These are phyloP conservation scores for Hirundichthys speculiger DNA, from an alignment of 2,113 vertebrate genomes.

Conservation along the genomic window DNA sequence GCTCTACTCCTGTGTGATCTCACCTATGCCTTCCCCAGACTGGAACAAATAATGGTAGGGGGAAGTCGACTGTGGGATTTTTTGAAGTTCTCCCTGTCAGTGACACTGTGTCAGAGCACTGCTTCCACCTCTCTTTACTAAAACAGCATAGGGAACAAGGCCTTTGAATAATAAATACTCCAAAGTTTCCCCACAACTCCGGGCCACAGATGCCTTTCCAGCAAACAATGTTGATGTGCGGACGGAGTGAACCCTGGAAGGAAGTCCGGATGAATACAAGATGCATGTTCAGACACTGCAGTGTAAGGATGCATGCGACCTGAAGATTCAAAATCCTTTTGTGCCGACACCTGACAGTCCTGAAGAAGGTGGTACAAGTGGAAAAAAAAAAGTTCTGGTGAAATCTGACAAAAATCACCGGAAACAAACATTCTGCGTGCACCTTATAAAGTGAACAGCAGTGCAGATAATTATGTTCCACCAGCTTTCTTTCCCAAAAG, in stretches of 20 bases:
- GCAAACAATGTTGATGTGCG: conserved; percentile 86
- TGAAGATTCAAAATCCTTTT: conserved; percentile 68
- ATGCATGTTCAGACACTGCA: conserved; percentile 71
- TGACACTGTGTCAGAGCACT: conserved; percentile 79
- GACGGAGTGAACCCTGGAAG: conserved; percentile 56
- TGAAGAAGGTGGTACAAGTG: conserved; percentile 51
- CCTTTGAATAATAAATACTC: conserved; percentile 87
- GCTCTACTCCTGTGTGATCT: conserved; percentile 59
- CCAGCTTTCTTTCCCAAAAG: conserved; percentile 1
- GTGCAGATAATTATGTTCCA: conserved; percentile 1
- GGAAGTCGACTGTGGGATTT: conserved; percentile 70
- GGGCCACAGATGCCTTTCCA: conserved; percentile 74
- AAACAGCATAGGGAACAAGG: conserved; percentile 81
- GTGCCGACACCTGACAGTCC: conserved; percentile 64
- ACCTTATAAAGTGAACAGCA: no score
- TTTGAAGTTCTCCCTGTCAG: conserved; percentile 81
- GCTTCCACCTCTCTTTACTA: conserved; percentile 70
- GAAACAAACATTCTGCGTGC: conserved; percentile 6
- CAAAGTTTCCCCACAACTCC: conserved; percentile 76
- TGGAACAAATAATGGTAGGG: conserved; percentile 76
- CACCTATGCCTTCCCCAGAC: conserved; percentile 64
- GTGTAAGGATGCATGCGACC: conserved; percentile 49
- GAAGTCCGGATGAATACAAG: conserved; percentile 67
- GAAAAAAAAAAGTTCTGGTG: conserved; percentile 34
- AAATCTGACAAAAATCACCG: conserved; percentile 24